Conservation (phyloP, 2,888 invertebrate species). For the Adela reaumurella region DNA sequence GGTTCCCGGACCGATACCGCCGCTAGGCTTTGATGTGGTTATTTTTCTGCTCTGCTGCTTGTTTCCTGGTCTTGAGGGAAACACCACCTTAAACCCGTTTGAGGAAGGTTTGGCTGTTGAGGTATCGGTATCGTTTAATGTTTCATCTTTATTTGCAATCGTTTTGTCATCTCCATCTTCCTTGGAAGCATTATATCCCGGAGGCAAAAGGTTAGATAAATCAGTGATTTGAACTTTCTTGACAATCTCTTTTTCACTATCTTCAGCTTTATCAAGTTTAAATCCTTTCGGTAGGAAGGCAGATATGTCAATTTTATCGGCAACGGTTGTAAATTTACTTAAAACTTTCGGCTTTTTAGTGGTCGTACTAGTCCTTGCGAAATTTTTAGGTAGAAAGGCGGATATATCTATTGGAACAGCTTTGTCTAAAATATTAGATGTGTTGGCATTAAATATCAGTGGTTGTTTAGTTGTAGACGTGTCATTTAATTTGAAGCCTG, state of each 20-base stretch:
- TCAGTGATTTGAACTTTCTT: constrained; percentile 27
- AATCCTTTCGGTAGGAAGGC: constrained; percentile 63
- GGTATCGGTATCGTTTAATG: constrained; percentile 7
- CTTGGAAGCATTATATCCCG: constrained; percentile 42
- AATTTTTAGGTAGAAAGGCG: constrained; percentile 62
- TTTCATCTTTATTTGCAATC: constrained; percentile 7
- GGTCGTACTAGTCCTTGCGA: constrained; percentile 36
- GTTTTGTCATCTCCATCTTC: constrained; percentile 15
- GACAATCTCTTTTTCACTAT: constrained; percentile 17
- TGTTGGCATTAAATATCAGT: constrained; percentile 24
- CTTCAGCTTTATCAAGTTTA: constrained; percentile 32
- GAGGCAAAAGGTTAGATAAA: constrained; percentile 33
- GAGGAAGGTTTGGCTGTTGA: constrained; percentile 37
- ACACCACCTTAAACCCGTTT: constrained; percentile 65
- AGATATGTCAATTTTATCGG: constrained; percentile 46
- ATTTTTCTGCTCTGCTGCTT: constrained; percentile 57
- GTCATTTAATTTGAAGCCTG: constrained; percentile 52
- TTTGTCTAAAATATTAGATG: constrained; percentile 26
- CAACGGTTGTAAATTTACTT: constrained; percentile 21
- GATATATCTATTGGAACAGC: constrained; percentile 44
- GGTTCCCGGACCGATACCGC: constrained; percentile 38
- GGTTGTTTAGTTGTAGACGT: constrained; percentile 26
- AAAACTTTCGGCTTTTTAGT: constrained; percentile 26
- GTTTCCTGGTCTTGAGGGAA: constrained; percentile 73
- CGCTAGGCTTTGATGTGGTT: constrained; percentile 54